Base-by-base conservation (phyloP, 2,888 invertebrate genomes). In the Shargacucullia verbasci region DNA sequence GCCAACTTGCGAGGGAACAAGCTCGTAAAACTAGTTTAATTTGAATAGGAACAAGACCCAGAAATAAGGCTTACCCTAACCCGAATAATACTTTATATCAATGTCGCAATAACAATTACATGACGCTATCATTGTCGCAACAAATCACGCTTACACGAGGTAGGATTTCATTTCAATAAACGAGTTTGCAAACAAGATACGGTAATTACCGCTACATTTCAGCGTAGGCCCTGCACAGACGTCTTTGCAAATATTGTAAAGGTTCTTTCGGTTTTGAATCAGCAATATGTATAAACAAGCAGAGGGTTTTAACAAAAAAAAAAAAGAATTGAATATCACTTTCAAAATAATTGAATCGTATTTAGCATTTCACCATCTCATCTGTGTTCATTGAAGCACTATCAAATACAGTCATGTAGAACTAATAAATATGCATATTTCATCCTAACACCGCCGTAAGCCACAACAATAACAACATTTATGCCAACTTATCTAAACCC, bases 61-160 rank as follows among this genome's bases (percentile, higher is more conserved):
- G 55, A 45, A 48, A 68, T 63, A 47, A 69, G 63, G 48, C 29
- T 62, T 15, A 49, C 48, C 45, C 12, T 48, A 55, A 49, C 37
- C 45, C 55, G 48, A 65, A 69, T 62, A 41, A 65, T 65, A 63
- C 45, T 46, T 44, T 12, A 69, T 56, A 66, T 70, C 70, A 66
- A 63, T 70, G 65, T 64, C 70, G 59, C 65, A 66, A 64, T 64
- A 70, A 66, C 66, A 70, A 66, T 70, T 70, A 66, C 45, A 64
- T 64, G 64, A 66, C 70, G 48, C 56, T 48, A 70, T 58, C 50
- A 70, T 65, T 41, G 66, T 70, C 44, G 34, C 47, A 15, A 66
- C 65, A 66, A 70, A 63, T 66, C 65, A 66, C 65, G 66, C 45
- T 48, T 50, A 63, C 65, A 66, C 50, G 58, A 40, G 27, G 31